Evolutionary conservation across 1,140 invertebrate genomes (phyloP).

Genomic region (Nasonia giraulti): DNA sequence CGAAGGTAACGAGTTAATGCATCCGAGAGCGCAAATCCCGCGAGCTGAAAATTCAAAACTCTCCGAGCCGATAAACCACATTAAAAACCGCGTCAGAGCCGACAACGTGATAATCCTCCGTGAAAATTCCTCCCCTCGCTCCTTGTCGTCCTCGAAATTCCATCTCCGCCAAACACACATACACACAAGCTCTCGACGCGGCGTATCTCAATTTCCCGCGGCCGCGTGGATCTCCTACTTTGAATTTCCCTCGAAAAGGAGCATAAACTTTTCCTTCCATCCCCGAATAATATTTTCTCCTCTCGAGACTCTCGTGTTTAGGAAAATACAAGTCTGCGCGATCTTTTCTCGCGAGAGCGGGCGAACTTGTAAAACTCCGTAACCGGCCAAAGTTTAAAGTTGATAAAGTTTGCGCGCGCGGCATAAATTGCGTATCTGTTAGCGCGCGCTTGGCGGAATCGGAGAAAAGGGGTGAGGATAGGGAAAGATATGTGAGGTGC

Average conservation of each 20-base stretch:
- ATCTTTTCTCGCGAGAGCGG: not conserved
- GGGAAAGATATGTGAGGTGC: not conserved
- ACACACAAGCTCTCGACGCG: not conserved
- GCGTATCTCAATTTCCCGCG: conserved; percentile 29
- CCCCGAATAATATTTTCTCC: conserved; percentile 38
- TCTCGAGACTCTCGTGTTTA: conserved; percentile 6
- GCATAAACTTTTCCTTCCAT: conserved; percentile 33
- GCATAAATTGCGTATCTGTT: conserved; percentile 64
- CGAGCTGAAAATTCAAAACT: not conserved
- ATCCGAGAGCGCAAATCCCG: not conserved
- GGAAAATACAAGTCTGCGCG: not conserved
- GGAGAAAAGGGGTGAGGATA: not conserved
- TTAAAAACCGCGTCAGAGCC: conserved; percentile 53
- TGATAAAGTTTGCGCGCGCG: conserved; percentile 58
- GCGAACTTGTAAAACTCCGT: conserved; percentile 37
- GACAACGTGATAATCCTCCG: conserved; percentile 42
- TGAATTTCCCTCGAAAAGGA: not conserved
- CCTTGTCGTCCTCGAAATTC: not conserved
- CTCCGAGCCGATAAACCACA: not conserved
- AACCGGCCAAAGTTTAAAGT: conserved; percentile 59
- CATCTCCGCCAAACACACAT: not conserved
- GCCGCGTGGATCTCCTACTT: not conserved
- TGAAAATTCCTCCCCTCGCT: not conserved
- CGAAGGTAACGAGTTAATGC: not conserved
- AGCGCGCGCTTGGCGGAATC: conserved; percentile 11